Evolutionary conservation across 2,113 vertebrate genomes (phyloP).

Genomic region (Fulica atra): DNA sequence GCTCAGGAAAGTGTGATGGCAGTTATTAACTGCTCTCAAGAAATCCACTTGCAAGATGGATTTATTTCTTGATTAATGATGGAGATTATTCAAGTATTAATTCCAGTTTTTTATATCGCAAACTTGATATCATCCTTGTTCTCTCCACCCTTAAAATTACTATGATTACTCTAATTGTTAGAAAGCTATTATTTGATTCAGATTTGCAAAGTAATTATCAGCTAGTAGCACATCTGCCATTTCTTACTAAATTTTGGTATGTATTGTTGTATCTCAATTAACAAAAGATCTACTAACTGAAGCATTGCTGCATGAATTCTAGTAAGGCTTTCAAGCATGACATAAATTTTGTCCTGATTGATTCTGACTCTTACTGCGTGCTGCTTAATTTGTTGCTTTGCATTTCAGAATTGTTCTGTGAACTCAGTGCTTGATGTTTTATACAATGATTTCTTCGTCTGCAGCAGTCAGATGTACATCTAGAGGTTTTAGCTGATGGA

Average conservation of each 20-base stretch:
- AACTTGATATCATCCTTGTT: slow-evolving; percentile 79
- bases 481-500: slow-evolving; percentile 20
- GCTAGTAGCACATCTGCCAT: slow-evolving; percentile 71
- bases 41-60: slow-evolving; percentile 76
- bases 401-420: slow-evolving; percentile 53
- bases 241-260: slow-evolving; percentile 72
- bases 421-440: slow-evolving; percentile 20
- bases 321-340: slow-evolving; percentile 63
- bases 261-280: slow-evolving; percentile 63
- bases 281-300: slow-evolving; percentile 68
- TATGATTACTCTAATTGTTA: slow-evolving; percentile 81
- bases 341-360: slow-evolving; percentile 57
- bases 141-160: slow-evolving; percentile 80
- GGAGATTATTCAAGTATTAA: slow-evolving; percentile 79
- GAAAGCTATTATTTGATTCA: slow-evolving; percentile 79
- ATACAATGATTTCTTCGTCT: slow-evolving; percentile 11
- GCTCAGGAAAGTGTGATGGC: slow-evolving; percentile 77
- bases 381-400: slow-evolving; percentile 49
- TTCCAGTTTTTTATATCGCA: slow-evolving; percentile 76
- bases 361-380: slow-evolving; percentile 55
- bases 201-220: slow-evolving; percentile 75
- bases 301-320: slow-evolving; percentile 47
- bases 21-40: slow-evolving; percentile 81
- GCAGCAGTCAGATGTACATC: slow-evolving; percentile 8
- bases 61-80: slow-evolving; percentile 83